Evolutionary conservation across 2,888 invertebrate genomes (phyloP), one percentile per base, ranked within the genome.

Genomic region (Eupithecia dodoneata): DNA sequence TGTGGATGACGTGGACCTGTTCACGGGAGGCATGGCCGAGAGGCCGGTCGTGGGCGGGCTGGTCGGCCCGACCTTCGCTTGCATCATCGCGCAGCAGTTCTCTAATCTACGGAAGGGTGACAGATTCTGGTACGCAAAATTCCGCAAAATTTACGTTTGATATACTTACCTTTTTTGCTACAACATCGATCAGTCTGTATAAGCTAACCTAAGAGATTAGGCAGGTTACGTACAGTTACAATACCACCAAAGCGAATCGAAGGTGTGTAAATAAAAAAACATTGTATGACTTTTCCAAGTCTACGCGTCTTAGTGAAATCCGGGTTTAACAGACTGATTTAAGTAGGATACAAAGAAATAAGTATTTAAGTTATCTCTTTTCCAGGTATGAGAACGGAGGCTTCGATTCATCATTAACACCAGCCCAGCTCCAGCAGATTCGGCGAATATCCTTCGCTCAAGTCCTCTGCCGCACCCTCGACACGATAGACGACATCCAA

Each of bases 21-120:
- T 98, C 87, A 96, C 98, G 0, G 98, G 97, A 10, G 98, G 97
- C 0, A 96, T 98, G 87, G 97, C 98, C 0, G 98, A 98, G 86
- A 96, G 97, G 59, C 97, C 98, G 0, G 97, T 98, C 0, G 93
- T 96, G 0, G 97, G 97, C 0, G 98, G 97, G 0, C 91, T 98
- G 3, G 97, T 98, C 0, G 98, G 98, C 0, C 98, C 98, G 0
- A 98, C 98, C 0, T 98, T 98, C 84, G 98, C 98, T 47, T 98
- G 98, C 87, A 97, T 98, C 75, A 97, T 98, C 70, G 98, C 98
- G 0, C 97, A 98, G 85, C 98, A 98, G 90, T 98, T 98, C 87
- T 95, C 96, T 12, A 97, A 97, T 86, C 92, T 98, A 0, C 96
- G 97, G 0, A 97, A 96, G 87, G 98, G 98, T 15, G 97, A 98